These are phyloP conservation scores for Sialis fuliginosa DNA, from an alignment of 2,888 invertebrate genomes.

Conservation along the genomic window DNA sequence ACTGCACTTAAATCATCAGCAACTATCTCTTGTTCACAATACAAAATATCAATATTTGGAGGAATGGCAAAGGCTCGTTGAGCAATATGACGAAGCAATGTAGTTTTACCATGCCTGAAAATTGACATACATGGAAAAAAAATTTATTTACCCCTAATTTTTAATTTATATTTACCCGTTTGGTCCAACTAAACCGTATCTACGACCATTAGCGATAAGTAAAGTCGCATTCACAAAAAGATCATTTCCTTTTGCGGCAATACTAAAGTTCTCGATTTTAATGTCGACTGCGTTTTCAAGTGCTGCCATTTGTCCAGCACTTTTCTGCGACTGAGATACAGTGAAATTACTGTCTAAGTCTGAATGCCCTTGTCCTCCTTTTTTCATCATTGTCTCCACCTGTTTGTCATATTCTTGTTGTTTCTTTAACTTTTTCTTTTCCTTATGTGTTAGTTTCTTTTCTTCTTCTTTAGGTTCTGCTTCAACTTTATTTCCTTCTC, in stretches of 20 bases:
- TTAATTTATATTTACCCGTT: conserved; percentile 52
- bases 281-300: conserved; percentile 92
- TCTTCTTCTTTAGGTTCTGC: conserved; percentile 28
- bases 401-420: conserved; percentile 78
- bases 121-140: not conserved
- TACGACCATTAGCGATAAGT: conserved; percentile 78
- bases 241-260: conserved; percentile 93
- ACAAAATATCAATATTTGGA: conserved; percentile 85
- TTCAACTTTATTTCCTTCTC: not conserved
- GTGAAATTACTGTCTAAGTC: conserved; percentile 89
- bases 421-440: conserved; percentile 81
- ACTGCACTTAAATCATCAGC: conserved; percentile 90
- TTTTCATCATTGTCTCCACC: conserved; percentile 66
- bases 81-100: conserved; percentile 82
- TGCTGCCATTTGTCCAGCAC: conserved; percentile 57
- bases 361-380: conserved; percentile 78
- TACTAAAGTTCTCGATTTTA: conserved; percentile 96
- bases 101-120: conserved; percentile 90
- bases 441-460: conserved; percentile 76
- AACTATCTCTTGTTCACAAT: conserved; percentile 96
- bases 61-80: conserved; percentile 85
- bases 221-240: conserved; percentile 91
- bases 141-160: not conserved
- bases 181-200: conserved; percentile 96
- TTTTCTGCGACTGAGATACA: conserved; percentile 69